Evolutionary conservation across 2,888 invertebrate genomes (phyloP).

Genomic region (Bombylius discolor): DNA sequence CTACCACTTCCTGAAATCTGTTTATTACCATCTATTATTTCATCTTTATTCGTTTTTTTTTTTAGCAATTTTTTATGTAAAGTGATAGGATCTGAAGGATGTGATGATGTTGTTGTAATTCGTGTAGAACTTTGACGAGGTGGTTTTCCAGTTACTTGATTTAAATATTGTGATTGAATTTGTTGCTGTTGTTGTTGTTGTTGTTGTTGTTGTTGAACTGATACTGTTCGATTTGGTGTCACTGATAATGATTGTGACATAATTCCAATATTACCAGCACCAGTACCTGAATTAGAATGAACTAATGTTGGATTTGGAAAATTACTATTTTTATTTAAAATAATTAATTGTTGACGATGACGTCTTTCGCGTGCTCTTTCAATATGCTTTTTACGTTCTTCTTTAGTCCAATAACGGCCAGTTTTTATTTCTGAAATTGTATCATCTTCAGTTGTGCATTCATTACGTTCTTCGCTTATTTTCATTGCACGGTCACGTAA

Average conservation of each 20-base stretch:
- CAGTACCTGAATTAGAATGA: neutral
- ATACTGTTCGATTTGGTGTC: constrained; percentile 31
- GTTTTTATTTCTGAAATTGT: constrained; percentile 62
- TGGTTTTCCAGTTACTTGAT: constrained; percentile 20
- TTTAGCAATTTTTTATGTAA: neutral
- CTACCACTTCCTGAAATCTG: neutral
- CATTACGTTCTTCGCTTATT: constrained; percentile 49
- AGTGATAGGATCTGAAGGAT: neutral
- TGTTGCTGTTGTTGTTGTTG: constrained; percentile 21
- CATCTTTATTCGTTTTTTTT: neutral
- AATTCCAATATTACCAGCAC: neutral
- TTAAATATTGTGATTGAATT: constrained; percentile 10
- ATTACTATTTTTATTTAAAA: constrained; percentile 21
- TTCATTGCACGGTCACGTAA: constrained; percentile 53
- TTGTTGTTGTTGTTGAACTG: constrained; percentile 32
- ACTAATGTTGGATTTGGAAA: neutral
- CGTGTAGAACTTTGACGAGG: neutral
- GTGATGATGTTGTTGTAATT: neutral
- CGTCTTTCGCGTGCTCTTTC: constrained; percentile 54
- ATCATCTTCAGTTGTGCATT: constrained; percentile 61
- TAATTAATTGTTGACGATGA: constrained; percentile 30
- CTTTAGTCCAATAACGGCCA: constrained; percentile 64
- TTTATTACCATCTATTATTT: neutral
- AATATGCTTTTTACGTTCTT: constrained; percentile 59
- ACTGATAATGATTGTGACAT: neutral